Base-by-base conservation (phyloP, 1,140 invertebrate genomes). In the Megathymus violae region DNA sequence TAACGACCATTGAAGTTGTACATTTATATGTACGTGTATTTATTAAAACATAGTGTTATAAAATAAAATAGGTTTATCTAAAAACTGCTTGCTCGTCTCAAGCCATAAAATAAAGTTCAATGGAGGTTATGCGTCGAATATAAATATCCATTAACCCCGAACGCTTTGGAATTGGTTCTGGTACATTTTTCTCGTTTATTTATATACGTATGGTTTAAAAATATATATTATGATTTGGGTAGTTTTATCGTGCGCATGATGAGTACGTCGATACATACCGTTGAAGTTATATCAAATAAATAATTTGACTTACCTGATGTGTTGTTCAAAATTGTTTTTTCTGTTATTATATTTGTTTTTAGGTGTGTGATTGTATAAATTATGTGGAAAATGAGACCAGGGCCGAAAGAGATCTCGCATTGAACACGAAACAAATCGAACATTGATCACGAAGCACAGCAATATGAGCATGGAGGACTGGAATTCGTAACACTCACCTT, bases 351-450 rank as follows among this genome's bases (percentile, higher is more conserved):
- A 47, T 69, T 58, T 80, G 16, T 71, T 87, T 88, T 74, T 88
- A 86, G 80, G 84, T 86, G 78, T 76, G 66, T 81, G 71, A 71
- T 74, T 76, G 69, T 81, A 66, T 76, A 67, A 68, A 76, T 73
- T 72, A 46, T 64, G 72, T 66, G 81, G 74, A 88, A 88, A 90
- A 88, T 88, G 83, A 74, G 67, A 90, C 85, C 88, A 88, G 88
- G 88, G 88, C 85, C 85, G 88, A 90, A 90, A 90, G 88, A 90
- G 85, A 90, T 86, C 72, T 65, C 43, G 27, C 54, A 58, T 44
- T 19, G 56, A 59, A 59, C 71, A 69, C 67, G 74, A 69, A 72
- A 56, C 51, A 76, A 58, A 80, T 72, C 76, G 74, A 68, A 79
- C 75, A 85, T 74, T 68, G 67, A 70, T 73, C 77, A 85, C 76